Evolutionary conservation across 1,140 invertebrate species (phyloP).

Genomic region (Oncopeltus fasciatus): DNA sequence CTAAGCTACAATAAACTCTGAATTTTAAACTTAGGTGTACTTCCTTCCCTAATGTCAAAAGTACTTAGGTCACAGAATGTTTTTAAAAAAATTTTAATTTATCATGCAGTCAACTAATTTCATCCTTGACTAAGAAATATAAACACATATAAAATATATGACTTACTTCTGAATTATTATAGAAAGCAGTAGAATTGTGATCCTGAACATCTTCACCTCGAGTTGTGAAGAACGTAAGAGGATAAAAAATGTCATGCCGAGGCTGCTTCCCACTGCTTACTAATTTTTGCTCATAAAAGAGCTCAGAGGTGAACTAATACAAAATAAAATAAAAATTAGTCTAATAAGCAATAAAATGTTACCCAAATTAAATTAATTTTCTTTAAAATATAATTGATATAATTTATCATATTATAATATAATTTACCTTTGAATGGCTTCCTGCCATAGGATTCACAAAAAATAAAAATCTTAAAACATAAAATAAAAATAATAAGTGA

Average conservation of each 20-base stretch:
- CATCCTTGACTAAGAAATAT: neutral
- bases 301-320: constrained; percentile 53
- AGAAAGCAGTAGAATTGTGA: constrained; percentile 68
- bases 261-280: constrained; percentile 52
- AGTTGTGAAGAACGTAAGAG: constrained; percentile 71
- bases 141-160: neutral
- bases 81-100: neutral
- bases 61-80: too few species aligned
- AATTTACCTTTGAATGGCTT: too few species aligned
- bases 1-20: too few species aligned
- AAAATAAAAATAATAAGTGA: neutral
- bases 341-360: too few species aligned
- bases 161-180: constrained; percentile 64
- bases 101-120: too few species aligned
- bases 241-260: constrained; percentile 50
- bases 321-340: neutral
- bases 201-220: constrained; percentile 61
- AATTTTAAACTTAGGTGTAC: too few species aligned
- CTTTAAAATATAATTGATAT: neutral
- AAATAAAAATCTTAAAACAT: neutral
- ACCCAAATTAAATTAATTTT: too few species aligned
- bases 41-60: too few species aligned
- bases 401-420: too few species aligned
- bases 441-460: neutral
- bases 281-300: constrained; percentile 69